These are phyloP conservation scores for Toxotes jaculatrix DNA, from an alignment of 2,113 vertebrate species.

Conservation along the genomic window DNA sequence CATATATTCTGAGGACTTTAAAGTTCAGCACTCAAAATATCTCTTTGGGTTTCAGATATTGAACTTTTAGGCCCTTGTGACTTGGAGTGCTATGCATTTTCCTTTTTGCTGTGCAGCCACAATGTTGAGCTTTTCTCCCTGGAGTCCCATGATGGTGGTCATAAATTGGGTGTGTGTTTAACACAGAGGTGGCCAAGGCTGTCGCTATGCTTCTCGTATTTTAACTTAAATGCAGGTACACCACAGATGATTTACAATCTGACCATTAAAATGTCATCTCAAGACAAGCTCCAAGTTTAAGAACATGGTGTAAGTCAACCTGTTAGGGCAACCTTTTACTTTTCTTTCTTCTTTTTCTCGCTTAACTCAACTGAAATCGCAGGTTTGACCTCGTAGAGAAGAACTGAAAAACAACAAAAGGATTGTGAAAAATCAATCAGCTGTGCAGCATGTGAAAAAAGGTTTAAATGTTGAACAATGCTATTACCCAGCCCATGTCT, in stretches of 20 bases:
- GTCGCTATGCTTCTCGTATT: slow-evolving; percentile 55
- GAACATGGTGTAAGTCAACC: slow-evolving; percentile 30
- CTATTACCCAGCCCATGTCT: not conserved
- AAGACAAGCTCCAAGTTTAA: slow-evolving; percentile 34
- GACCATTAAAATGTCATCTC: slow-evolving; percentile 44
- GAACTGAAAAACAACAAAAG: slow-evolving; percentile 2
- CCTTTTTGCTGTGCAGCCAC: slow-evolving; percentile 79
- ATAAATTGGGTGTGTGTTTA: slow-evolving; percentile 61
- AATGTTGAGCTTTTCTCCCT: slow-evolving; percentile 78
- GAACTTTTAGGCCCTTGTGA: slow-evolving; percentile 20
- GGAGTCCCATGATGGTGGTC: slow-evolving; percentile 37
- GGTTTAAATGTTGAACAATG: slow-evolving; percentile 22
- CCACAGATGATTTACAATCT: slow-evolving; percentile 63
- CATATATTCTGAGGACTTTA: slow-evolving; percentile 36
- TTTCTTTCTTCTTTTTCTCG: slow-evolving; percentile 9
- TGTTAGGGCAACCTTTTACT: slow-evolving; percentile 1
- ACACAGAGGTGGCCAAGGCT: slow-evolving; percentile 43
- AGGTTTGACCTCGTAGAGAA: not conserved
- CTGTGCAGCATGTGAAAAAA: slow-evolving; percentile 9
- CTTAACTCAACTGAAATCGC: slow-evolving; percentile 18
- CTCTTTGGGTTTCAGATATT: slow-evolving; percentile 20
- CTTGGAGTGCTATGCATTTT: slow-evolving; percentile 65
- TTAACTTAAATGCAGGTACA: slow-evolving; percentile 51
- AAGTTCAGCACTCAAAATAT: slow-evolving; percentile 40
- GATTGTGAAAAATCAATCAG: slow-evolving; percentile 8